Conservation (phyloP, 2,113 vertebrate genomes). For the Cervus canadensis region DNA sequence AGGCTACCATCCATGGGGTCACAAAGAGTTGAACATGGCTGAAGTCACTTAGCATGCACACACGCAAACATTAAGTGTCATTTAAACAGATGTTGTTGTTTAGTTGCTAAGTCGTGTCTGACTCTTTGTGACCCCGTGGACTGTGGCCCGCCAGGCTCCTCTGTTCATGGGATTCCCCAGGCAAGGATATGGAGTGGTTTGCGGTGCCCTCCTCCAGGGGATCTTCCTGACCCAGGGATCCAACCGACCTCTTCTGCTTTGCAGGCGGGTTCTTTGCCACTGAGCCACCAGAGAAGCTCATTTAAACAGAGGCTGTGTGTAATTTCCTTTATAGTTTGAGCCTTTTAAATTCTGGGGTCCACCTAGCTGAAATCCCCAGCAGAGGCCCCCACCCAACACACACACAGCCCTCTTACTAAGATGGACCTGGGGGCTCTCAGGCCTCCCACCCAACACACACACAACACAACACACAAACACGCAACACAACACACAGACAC, state of each 20-base stretch:
- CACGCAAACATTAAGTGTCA: neutral
- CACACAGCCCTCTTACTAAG: neutral
- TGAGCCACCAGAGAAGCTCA: neutral
- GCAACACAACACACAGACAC: too few relatives aligned
- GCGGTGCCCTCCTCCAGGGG: neutral
- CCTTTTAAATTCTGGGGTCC: neutral
- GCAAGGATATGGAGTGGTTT: neutral
- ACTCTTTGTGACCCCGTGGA: neutral
- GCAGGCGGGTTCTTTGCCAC: neutral
- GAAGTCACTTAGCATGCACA: neutral
- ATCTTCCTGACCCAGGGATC: neutral
- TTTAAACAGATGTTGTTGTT: neutral
- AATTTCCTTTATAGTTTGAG: neutral
- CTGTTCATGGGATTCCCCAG: neutral
- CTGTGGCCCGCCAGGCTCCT: neutral
- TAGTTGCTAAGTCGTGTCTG: neutral
- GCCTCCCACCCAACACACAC: neutral
- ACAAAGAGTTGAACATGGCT: neutral
- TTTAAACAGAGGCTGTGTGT: neutral
- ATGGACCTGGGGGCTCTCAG: neutral
- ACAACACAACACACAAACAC: too few relatives aligned
- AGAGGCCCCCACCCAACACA: neutral
- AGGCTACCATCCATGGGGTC: neutral
- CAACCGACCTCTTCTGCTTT: neutral
- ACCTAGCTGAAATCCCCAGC: neutral